Evolutionary conservation across 2,113 vertebrate genomes (phyloP).

Genomic region (Agelaius phoeniceus): DNA sequence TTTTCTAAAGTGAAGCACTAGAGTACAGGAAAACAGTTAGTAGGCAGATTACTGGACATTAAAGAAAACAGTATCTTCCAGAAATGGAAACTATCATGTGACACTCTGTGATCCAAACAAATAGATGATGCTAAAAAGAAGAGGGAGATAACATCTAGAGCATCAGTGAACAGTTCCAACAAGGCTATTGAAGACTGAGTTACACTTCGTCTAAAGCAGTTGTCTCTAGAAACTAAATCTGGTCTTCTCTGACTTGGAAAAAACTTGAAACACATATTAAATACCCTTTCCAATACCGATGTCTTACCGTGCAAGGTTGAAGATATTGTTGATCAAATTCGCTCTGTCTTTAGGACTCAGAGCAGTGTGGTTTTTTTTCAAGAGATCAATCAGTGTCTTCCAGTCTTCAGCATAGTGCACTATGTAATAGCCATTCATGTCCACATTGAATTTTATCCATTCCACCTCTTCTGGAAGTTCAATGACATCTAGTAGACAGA

Average conservation of each 20-base stretch:
- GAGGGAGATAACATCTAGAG: background rate
- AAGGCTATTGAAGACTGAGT: background rate
- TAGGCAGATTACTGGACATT: background rate
- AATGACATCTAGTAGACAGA: constrained; percentile 73
- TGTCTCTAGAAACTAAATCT: background rate
- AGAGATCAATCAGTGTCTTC: constrained; percentile 73
- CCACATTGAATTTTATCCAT: constrained; percentile 93
- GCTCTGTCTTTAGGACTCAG: constrained; percentile 87
- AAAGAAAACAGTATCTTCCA: background rate
- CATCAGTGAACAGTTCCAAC: background rate
- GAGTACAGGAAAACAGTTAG: background rate
- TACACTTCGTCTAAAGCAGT: background rate
- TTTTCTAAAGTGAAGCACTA: background rate
- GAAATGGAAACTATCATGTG: background rate
- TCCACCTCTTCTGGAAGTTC: constrained; percentile 79
- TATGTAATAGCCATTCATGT: constrained; percentile 89
- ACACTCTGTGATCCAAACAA: background rate
- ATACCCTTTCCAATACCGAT: background rate
- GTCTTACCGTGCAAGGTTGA: constrained; percentile 86
- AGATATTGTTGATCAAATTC: constrained; percentile 89
- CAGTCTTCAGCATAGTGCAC: constrained; percentile 87
- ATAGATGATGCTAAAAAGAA: background rate
- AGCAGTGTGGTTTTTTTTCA: constrained; percentile 75
- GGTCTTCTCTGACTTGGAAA: background rate
- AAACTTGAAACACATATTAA: background rate